Evolutionary conservation across 2,797 vertebrate species (phyloP), one percentile per base, ranked within the genome.

Genomic region (Tapirus indicus): DNA sequence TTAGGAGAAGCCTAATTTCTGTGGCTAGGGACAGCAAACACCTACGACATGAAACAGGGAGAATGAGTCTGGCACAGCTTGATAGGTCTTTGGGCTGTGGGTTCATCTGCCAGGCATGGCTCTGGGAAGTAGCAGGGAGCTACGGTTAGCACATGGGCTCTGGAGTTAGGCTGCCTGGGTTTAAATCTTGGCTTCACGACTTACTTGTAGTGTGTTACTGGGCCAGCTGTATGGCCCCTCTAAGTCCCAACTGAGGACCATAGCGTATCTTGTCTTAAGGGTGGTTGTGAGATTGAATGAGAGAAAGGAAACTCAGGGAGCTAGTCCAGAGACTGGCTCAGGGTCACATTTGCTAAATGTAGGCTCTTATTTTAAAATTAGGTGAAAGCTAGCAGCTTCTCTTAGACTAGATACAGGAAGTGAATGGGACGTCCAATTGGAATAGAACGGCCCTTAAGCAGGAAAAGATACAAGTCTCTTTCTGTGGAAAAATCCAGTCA

Each of bases 1-100:
- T 97, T 97, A 95, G 58, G 29, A 92, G 54, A 87, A 93, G 78
- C 89, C 83, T 95, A 68, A 93, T 96, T 87, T 91, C 32, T 62
- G 10, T 85, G 75, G 29, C 75, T 92, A 78, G 87, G 78, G 47
- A 93, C 27, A 93, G 41, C 29, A 92, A 52, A 92, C 52, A 78
- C 23, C 41, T 64, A 85, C 52, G 47, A 32, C 41, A 44, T 68
- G 3, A 62, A 78, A 69, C 1, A 32, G 21, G 18, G 20, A 92
- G n/a, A 74, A 32, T 79, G 8, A 72, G 18, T 60, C 20, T 54
- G 54, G 32, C 41, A 60, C 49, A 83, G 56, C 4, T 38, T 35
- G 3, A 38, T 7, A 11, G 32, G 6, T 23, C 35, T 52, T n/a
- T 32, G 29, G 18, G 25, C 17, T 47, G 29, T 66, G 72, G 47